These are phyloP conservation scores for Xyrauchen texanus DNA, from an alignment of 2,113 vertebrate genomes.

Conservation along the genomic window DNA sequence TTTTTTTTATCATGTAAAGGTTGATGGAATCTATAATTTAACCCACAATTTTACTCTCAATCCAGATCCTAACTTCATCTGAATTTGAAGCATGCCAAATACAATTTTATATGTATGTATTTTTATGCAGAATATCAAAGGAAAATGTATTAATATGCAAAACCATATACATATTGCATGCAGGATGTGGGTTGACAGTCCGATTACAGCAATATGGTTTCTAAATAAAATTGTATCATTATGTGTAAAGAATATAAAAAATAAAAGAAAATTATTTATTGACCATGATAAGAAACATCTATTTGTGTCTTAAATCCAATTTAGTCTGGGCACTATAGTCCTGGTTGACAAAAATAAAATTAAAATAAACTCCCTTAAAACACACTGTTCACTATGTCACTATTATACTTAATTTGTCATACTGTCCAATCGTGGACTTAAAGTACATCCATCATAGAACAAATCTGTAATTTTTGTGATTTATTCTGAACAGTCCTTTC, in stretches of 20 bases:
- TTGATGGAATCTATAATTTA: conserved; percentile 19
- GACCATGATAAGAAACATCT: conserved; percentile 21
- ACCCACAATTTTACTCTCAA: not conserved
- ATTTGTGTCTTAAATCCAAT: conserved; percentile 44
- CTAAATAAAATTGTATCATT: conserved; percentile 42
- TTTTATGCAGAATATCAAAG: conserved; percentile 44
- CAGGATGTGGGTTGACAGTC: conserved; percentile 42
- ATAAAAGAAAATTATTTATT: conserved; percentile 44
- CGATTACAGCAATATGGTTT: conserved; percentile 53
- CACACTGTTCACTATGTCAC: too few species aligned
- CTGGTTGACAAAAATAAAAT: too few species aligned
- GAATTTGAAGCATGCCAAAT: conserved; percentile 43
- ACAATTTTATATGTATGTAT: conserved; percentile 36
- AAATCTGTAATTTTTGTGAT: too few species aligned
- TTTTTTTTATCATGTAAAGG: conserved; percentile 24
- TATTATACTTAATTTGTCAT: too few species aligned
- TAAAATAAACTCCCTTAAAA: too few species aligned
- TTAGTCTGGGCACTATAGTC: too few species aligned
- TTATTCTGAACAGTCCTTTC: too few species aligned
- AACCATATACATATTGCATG: conserved; percentile 49
- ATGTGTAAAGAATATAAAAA: conserved; percentile 46
- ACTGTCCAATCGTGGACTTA: too few species aligned
- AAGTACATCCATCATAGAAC: too few species aligned
- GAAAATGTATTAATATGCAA: conserved; percentile 23
- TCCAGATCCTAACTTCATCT: conserved; percentile 35